Conservation (phyloP, 2,888 invertebrate genomes). For the Adineta ricciae region DNA sequence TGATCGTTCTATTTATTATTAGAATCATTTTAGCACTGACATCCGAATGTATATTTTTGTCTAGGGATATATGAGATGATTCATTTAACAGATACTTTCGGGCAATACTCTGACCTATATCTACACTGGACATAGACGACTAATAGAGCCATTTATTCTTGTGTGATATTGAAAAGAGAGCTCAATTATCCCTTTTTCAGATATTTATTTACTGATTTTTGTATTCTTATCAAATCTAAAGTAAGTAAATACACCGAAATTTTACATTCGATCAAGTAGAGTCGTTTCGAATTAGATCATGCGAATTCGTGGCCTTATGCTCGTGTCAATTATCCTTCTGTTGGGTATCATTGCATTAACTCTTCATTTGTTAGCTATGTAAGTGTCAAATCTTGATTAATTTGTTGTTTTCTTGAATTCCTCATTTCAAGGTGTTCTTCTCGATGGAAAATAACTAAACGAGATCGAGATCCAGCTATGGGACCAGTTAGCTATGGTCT, state of each 20-base stretch:
- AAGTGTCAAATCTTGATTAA: neutral
- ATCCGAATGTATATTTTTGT: neutral
- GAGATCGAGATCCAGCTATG: neutral
- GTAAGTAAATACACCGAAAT: too few relatives aligned
- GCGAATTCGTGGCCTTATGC: neutral
- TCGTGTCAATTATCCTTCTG: neutral
- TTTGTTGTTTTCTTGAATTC: neutral
- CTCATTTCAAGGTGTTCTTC: neutral
- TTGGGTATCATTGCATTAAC: neutral
- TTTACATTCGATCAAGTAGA: too few relatives aligned
- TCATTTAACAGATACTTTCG: neutral
- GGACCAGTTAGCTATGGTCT: slow-evolving; percentile 13
- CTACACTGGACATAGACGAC: neutral
- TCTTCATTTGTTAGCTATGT: slow-evolving; percentile 1
- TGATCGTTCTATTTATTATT: neutral
- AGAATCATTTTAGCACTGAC: neutral
- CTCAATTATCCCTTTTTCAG: neutral
- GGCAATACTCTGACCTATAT: neutral
- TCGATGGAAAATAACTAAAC: slow-evolving; percentile 18
- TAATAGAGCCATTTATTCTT: neutral
- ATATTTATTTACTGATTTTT: neutral
- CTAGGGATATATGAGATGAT: neutral
- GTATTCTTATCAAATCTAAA: too few relatives aligned
- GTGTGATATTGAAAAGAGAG: neutral
- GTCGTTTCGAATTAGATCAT: neutral